Evolutionary conservation across 2,888 invertebrate genomes (phyloP), one percentile per base, ranked within the genome.

Genomic region (Drosophila infuscata): DNA sequence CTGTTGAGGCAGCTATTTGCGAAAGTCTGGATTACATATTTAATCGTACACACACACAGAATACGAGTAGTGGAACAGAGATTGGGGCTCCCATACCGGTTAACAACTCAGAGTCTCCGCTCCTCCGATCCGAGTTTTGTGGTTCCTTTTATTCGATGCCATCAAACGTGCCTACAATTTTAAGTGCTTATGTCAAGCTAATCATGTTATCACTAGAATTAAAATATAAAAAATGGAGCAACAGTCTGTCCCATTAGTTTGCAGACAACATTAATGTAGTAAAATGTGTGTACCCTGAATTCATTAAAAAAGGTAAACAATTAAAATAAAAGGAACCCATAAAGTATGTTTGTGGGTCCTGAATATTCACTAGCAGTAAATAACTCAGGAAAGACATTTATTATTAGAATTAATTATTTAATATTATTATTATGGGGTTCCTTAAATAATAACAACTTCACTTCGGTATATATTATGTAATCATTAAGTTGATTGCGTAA

Each of bases 111-210:
- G 72, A 53, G 53, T 65, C 56, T 68, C 70, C 52, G 49, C n/a
- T 49, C 46, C 59, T 54, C 62, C 12, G 12, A 52, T 54, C 63
- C 76, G 74, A 70, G 61, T 66, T 65, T 49, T 75, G 81, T 53
- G 76, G 74, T 65, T 74, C 71, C 74, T 64, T 77, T 75, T 69
- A 76, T 83, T 75, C 73, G 67, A 64, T 80, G 73, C 52, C 70
- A 76, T 88, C 83, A 88, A 80, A 86, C 83, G 86, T 84, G 89
- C 83, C 78, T 70, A 57, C 83, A 83, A 84, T 84, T 68, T 73
- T 64, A 86, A 84, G 72, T 72, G 61, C 48, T 29, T 84, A 78
- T 83, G 81, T 72, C 87, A 74, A 77, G 73, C 77, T 81, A 83
- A 83, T 83, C 86, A 83, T 67, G 67, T 72, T 29, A 29, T 15